Base-by-base conservation (phyloP, 2,888 invertebrate genomes). In the Cataglyphis cursor region DNA sequence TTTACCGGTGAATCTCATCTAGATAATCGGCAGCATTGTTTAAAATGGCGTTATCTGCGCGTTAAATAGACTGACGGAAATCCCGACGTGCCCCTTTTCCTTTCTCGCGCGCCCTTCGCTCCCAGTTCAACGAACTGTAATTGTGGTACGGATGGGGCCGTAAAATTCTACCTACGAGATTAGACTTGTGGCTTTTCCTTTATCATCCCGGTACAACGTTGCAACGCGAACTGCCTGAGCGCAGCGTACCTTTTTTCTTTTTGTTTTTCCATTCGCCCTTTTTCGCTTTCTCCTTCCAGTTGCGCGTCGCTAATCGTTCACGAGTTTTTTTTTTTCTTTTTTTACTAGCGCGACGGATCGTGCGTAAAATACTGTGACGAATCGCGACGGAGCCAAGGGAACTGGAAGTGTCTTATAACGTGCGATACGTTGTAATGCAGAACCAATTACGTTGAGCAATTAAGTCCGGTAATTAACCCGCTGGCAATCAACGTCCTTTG, bases 81-180 rank as follows among this genome's bases (percentile, higher is more conserved):
- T 80, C 72, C 78, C 78, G 78, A 70, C 78, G 59, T 80, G 73
- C 78, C 78, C 72, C 72, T 80, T 70, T 80, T 80, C 72, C 72
- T 61, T 72, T 64, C 78, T 72, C 44, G 78, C 72, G 44, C 78
- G 59, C 78, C 72, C 59, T 80, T 72, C 44, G 44, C 57, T 28
- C 28, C 9, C 73, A 51, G 84, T 87, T 87, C 82, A 85, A 88
- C 78, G 89, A 78, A 84, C 89, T 73, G 54, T 48, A 64, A 78
- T 54, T 73, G 82, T 74, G 66, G 82, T 80, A 65, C 59, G 48
- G n/a, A 18, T 61, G 48, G 59, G 9, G 18, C 75, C 86, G 81
- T 88, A 88, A 88, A 88, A 82, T 82, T 84, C 82, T 57, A 59
- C 18, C 82, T 31, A 21, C 44, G 57, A 86, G 86, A 88, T 88